Conservation (phyloP, 1,140 invertebrate genomes). For the Leguminivora glycinivorella region DNA sequence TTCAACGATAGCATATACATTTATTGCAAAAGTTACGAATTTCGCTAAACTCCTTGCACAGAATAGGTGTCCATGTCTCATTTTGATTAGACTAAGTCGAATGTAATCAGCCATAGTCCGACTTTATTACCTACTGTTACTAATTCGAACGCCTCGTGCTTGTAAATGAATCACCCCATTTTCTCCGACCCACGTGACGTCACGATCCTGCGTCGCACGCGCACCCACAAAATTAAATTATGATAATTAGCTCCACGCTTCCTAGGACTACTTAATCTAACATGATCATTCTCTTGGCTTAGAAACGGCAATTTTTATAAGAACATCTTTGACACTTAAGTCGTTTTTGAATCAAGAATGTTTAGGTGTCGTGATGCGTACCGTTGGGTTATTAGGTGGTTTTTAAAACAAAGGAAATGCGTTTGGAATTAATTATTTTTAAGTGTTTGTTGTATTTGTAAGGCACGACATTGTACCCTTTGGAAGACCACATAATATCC, state of each 20-base stretch:
- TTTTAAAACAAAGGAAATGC: neutral
- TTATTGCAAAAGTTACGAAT: too few species aligned
- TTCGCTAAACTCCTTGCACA: too few species aligned
- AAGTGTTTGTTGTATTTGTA: neutral
- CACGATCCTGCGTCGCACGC: slow-evolving; percentile 70
- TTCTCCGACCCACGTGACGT: slow-evolving; percentile 67
- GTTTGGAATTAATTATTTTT: slow-evolving; percentile 3
- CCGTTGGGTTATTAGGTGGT: slow-evolving; percentile 8
- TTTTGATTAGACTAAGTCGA: too few species aligned
- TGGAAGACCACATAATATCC: neutral
- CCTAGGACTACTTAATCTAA: slow-evolving; percentile 14
- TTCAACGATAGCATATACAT: too few species aligned
- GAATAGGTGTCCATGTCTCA: too few species aligned
- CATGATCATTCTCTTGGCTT: neutral
- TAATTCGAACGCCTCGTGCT: slow-evolving; percentile 54
- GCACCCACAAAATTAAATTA: slow-evolving; percentile 58
- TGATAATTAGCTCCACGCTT: slow-evolving; percentile 41
- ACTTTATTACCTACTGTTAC: neutral
- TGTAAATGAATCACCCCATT: slow-evolving; percentile 66
- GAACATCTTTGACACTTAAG: neutral
- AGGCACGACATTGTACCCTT: too few species aligned
- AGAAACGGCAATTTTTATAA: neutral
- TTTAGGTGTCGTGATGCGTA: neutral
- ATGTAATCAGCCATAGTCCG: neutral
- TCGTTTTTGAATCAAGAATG: neutral